These are phyloP conservation scores for Cephalopachus bancanus DNA, from an alignment of 2,797 vertebrate genomes.

Conservation along the genomic window DNA sequence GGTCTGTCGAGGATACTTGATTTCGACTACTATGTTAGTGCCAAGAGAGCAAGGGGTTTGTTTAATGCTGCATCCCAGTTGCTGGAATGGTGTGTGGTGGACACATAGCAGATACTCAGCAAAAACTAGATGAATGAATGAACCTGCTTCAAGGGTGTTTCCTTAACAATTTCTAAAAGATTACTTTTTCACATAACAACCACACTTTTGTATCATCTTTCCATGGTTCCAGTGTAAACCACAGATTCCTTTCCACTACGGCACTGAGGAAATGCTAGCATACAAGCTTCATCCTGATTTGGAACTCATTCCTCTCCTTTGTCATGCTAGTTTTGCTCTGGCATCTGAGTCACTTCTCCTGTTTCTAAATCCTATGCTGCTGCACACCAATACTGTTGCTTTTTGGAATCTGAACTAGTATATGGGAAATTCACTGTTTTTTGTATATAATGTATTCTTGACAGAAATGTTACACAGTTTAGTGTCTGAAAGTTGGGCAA, in stretches of 20 bases:
- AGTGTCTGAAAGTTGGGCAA: neutral
- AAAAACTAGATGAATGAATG: neutral
- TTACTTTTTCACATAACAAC: neutral
- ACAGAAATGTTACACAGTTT: neutral
- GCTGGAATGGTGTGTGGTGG: neutral
- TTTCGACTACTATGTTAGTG: neutral
- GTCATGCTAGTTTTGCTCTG: neutral
- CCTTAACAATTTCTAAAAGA: neutral
- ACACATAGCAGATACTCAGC: neutral
- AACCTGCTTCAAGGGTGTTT: neutral
- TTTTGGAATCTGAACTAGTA: neutral
- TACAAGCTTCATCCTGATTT: neutral
- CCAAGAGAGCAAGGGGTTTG: neutral
- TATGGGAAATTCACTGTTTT: neutral
- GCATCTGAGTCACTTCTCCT: neutral
- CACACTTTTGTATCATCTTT: neutral
- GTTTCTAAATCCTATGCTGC: neutral
- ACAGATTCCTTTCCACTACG: neutral
- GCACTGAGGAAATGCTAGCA: neutral
- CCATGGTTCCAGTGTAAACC: neutral
- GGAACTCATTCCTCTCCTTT: neutral
- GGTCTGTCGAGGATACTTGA: neutral
- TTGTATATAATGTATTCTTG: neutral
- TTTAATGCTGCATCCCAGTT: neutral
- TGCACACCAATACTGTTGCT: neutral